Evolutionary conservation across 2,888 invertebrate genomes (phyloP).

Genomic region (Drosophila acutilabella): DNA sequence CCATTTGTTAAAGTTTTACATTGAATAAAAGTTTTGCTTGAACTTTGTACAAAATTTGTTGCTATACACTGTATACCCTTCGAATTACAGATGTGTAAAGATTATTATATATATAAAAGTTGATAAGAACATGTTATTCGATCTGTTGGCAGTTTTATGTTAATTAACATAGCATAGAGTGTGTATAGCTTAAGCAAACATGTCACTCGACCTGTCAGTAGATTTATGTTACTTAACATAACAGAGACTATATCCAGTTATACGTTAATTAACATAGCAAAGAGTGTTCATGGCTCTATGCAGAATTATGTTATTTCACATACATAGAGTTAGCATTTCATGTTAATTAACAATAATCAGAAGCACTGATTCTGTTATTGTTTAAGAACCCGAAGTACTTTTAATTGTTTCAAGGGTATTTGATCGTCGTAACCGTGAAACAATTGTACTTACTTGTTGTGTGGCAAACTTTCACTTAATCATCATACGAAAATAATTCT

Average conservation of each 20-base stretch:
- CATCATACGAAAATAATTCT: conserved; percentile 59
- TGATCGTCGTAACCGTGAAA: background rate
- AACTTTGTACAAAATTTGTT: conserved; percentile 27
- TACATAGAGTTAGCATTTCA: too few species aligned
- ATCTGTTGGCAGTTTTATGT: too few species aligned
- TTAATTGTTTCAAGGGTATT: conserved; percentile 18
- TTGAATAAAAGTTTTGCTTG: conserved; percentile 52
- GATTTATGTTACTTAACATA: too few species aligned
- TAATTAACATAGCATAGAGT: background rate
- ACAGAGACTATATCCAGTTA: too few species aligned
- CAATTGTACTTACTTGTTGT: background rate
- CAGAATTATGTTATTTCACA: too few species aligned
- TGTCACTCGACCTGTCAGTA: too few species aligned
- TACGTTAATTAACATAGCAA: too few species aligned
- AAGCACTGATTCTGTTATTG: too few species aligned
- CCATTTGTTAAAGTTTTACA: conserved; percentile 59
- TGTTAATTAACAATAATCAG: too few species aligned
- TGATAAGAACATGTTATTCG: too few species aligned
- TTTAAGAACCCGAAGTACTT: background rate
- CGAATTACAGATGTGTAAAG: background rate
- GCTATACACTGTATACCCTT: background rate
- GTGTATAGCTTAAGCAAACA: too few species aligned
- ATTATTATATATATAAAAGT: background rate
- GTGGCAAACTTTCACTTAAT: conserved; percentile 59
- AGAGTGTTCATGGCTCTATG: too few species aligned